Evolutionary conservation across 2,797 vertebrate genomes (phyloP).

Genomic region (Caiman crocodilus): DNA sequence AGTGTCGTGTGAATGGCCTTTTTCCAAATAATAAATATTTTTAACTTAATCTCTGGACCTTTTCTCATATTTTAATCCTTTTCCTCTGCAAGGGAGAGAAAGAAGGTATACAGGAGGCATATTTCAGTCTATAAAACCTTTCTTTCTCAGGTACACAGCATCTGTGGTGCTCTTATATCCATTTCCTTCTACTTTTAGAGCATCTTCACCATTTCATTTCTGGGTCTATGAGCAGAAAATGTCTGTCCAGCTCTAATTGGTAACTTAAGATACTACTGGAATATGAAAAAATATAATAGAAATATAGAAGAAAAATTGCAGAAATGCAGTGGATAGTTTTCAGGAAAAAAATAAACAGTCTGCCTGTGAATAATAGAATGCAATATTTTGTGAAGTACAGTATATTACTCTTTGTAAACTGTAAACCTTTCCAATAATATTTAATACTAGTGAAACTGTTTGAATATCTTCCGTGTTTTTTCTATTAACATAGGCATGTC

Average conservation of each 20-base stretch:
- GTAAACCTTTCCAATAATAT: too few relatives aligned
- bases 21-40: background rate
- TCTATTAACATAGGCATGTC: too few relatives aligned
- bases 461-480: too few relatives aligned
- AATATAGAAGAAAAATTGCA: background rate
- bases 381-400: background rate
- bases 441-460: too few relatives aligned
- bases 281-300: background rate
- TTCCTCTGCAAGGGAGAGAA: background rate
- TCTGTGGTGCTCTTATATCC: background rate
- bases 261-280: background rate
- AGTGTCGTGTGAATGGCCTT: background rate
- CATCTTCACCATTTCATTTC: too few relatives aligned
- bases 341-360: too few relatives aligned
- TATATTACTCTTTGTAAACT: background rate
- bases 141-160: background rate
- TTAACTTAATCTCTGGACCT: background rate
- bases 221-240: rapidly evolving
- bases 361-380: background rate
- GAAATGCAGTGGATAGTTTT: too few relatives aligned
- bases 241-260: background rate
- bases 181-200: background rate
- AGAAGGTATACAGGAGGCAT: rapidly evolving
- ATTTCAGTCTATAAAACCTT: background rate
- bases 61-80: background rate